Evolutionary conservation across 2,888 invertebrate species (phyloP).

Genomic region (Anoplius nigerrimus): DNA sequence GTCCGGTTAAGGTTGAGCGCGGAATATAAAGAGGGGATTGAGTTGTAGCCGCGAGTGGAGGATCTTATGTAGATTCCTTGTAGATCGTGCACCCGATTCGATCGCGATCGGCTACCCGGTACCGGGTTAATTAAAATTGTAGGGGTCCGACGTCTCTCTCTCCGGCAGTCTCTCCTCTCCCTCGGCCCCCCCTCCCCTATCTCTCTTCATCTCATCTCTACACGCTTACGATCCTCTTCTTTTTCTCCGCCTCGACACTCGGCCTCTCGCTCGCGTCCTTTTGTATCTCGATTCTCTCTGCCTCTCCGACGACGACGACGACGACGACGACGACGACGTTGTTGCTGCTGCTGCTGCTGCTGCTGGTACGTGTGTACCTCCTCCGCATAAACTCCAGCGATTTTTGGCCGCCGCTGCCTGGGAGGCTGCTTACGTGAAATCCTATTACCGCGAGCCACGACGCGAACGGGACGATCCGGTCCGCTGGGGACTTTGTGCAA

Average conservation of each 20-base stretch:
- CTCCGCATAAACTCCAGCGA: constrained; percentile 63
- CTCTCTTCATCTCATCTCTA: constrained; percentile 28
- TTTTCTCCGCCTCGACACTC: constrained; percentile 14
- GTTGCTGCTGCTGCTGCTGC: no score
- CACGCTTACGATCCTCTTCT: constrained; percentile 17
- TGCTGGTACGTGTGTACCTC: constrained; percentile 2
- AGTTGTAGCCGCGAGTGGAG: constrained; percentile 75
- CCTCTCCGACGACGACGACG: constrained; percentile 14
- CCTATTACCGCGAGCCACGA: constrained; percentile 62
- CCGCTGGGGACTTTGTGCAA: no score
- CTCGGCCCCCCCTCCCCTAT: constrained; percentile 4
- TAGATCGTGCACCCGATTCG: constrained; percentile 76
- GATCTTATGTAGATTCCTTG: constrained; percentile 76
- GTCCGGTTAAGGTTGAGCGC: constrained; percentile 52
- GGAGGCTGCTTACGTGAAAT: constrained; percentile 67
- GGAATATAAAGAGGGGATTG: constrained; percentile 72
- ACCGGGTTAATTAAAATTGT: constrained; percentile 75
- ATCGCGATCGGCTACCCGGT: constrained; percentile 75
- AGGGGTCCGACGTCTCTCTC: constrained; percentile 55
- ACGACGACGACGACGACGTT: no score
- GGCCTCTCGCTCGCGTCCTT: constrained; percentile 18
- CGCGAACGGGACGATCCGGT: constrained; percentile 22
- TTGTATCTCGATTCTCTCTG: constrained; percentile 10
- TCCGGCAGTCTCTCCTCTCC: constrained; percentile 23
- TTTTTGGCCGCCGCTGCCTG: constrained; percentile 65